A percentile compares a stretch with the other conserved stretches of the same genome.
These are phyloP conservation scores for Margarornis squamiger DNA, from an alignment of 2,797 vertebrate genomes.

Conservation along the genomic window DNA sequence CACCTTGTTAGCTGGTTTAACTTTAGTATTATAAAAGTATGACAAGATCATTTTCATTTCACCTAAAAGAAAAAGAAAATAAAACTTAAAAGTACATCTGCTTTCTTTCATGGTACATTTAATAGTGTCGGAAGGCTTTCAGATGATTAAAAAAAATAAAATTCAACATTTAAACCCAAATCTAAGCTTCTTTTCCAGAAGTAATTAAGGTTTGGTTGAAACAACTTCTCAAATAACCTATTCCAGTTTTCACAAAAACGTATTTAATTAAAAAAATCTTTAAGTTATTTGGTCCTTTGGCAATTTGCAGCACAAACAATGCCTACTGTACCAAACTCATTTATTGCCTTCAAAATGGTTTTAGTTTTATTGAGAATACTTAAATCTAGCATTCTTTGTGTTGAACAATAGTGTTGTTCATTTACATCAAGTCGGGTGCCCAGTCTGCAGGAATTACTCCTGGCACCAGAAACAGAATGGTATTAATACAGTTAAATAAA, in stretches of 20 bases:
- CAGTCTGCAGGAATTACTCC: conserved; percentile 78
- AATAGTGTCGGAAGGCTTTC: conserved; percentile 73
- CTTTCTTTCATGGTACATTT: conserved; percentile 73
- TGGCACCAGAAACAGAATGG: conserved; percentile 75
- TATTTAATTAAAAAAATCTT: conserved; percentile 67
- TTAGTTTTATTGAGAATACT: conserved; percentile 73
- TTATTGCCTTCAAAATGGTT: conserved; percentile 83
- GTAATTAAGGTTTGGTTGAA: conserved; percentile 75
- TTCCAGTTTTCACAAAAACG: conserved; percentile 76
- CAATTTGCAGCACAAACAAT: conserved; percentile 83
- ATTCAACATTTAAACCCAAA: conserved; percentile 72
- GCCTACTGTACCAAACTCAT: conserved; percentile 83
- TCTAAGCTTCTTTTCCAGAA: conserved; percentile 74
- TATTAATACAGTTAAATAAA: conserved; percentile 65
- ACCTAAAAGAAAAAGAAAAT: conserved; percentile 81
- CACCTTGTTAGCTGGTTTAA: conserved; percentile 76
- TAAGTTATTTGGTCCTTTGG: conserved; percentile 92
- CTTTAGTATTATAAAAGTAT: conserved; percentile 78
- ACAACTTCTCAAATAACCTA: conserved; percentile 69
- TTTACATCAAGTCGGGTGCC: conserved; percentile 67
- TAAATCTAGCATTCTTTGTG: conserved; percentile 68
- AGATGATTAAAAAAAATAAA: conserved; percentile 63
- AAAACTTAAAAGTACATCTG: conserved; percentile 68
- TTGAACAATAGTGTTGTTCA: conserved; percentile 67
- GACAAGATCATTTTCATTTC: conserved; percentile 77